Percentiles rank a stretch among this genome's conserved stretches.
Evolutionary conservation across 2,797 vertebrate genomes (phyloP).

Genomic region (Acomys russatus): DNA sequence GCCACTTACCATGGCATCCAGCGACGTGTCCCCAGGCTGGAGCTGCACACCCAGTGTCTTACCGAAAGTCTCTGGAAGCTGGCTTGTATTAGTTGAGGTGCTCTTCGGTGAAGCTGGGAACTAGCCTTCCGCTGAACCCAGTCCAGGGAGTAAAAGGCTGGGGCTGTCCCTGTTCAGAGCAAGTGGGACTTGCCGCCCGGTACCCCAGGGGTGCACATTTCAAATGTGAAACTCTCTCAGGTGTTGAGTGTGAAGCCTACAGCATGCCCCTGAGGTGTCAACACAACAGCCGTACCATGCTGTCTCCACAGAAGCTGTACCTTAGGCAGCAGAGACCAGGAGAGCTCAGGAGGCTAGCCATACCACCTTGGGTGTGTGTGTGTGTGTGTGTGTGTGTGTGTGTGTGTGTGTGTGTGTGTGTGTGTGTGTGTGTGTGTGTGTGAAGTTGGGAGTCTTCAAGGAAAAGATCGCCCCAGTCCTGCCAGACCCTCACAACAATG

Average conservation of each 20-base stretch:
- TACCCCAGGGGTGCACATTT: neutral
- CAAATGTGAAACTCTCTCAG: neutral
- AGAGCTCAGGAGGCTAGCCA: rapidly evolving
- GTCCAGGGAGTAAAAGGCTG: neutral
- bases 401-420: too few species aligned
- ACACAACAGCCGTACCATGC: neutral
- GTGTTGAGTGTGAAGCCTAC: neutral
- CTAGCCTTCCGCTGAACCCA: neutral
- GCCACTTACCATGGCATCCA: conserved; percentile 59
- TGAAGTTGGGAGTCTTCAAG: neutral
- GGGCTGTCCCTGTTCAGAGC: neutral
- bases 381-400: too few species aligned
- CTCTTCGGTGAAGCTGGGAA: conserved; percentile 44
- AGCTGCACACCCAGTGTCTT: neutral
- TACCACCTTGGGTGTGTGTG: rapidly evolving
- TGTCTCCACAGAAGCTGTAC: rapidly evolving
- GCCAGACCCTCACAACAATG: neutral
- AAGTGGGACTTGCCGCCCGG: too few species aligned
- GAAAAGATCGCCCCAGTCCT: neutral
- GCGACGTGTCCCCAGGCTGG: rapidly evolving
- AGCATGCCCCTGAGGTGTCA: neutral
- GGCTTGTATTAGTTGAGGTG: neutral
- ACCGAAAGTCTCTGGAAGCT: neutral
- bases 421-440: too few species aligned
- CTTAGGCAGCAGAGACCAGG: neutral